Evolutionary conservation across 1,140 invertebrate species (phyloP), one percentile per base, ranked within the genome.

Genomic region (Pseudomyrmex gracilis): DNA sequence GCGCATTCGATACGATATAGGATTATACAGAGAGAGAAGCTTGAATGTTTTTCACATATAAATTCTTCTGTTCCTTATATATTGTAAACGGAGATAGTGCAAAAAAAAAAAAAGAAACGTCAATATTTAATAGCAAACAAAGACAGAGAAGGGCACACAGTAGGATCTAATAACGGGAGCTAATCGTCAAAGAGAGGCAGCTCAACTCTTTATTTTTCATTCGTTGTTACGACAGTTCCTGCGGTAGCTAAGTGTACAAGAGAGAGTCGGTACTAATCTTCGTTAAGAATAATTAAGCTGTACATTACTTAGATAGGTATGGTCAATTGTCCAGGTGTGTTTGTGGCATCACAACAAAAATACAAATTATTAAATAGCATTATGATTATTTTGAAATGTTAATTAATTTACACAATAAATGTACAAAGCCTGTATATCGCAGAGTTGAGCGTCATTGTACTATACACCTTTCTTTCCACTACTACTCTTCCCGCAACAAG

Each of bases 241-340:
- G 84, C 58, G 60, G 17, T 77, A 84, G 51, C 9, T 85, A 66
- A 76, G 57, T 49, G 63, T 83, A 77, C 43, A 34, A 34, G 34
- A 86, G 34, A 86, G 22, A 77, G 22, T 61, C 45, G 57, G 78
- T 87, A 86, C 55, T 88, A 47, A 86, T 89, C 82, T 88, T 24
- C 57, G 66, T 85, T 58, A 85, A 34, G 34, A 34, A 83, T 88
- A 80, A 73, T 89, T 84, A 64, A 86, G 47, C 78, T 89, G 85
- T 89, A 86, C 51, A 78, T 86, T 88, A 89, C 76, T 78, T 89
- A 85, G 80, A 78, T 89, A 88, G 77, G 60, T 55, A 84, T 78
- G 73, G 53, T 57, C 45, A 85, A 87, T 88, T 88, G 73, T 85
- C 55, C 34, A 78, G 57, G 70, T 88, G 47, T 34, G 34, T 34